Evolutionary conservation across 2,113 vertebrate genomes (phyloP).

Genomic region (Tringa solitaria): DNA sequence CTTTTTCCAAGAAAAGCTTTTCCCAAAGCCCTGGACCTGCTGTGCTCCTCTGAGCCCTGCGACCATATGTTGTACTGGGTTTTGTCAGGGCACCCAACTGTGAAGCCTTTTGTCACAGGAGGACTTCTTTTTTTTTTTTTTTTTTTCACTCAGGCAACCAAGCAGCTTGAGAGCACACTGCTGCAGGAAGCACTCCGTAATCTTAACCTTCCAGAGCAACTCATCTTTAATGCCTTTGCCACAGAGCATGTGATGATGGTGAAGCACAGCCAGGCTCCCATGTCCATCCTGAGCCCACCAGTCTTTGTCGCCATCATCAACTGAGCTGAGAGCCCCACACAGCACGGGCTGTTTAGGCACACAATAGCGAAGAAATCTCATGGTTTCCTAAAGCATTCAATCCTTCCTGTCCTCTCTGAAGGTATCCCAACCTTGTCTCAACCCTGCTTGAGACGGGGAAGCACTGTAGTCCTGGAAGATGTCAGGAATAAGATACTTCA

Average conservation of each 20-base stretch:
- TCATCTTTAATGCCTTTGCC: not conserved
- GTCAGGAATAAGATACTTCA: not conserved
- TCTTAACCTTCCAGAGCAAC: not conserved
- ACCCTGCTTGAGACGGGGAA: not conserved
- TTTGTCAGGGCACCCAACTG: not conserved
- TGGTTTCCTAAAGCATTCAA: not conserved
- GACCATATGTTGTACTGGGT: not conserved
- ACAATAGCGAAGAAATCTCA: not conserved
- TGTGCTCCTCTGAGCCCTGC: not conserved
- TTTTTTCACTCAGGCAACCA: not conserved
- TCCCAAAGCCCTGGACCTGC: not conserved
- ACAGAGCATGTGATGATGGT: not conserved
- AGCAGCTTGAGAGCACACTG: not conserved
- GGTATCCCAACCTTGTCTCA: not conserved
- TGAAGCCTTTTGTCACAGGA: not conserved
- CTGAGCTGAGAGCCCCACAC: fast-evolving
- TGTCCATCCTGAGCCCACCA: not conserved
- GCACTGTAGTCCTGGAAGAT: not conserved
- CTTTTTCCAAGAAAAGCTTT: not conserved
- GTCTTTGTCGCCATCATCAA: not conserved
- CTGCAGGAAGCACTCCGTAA: not conserved
- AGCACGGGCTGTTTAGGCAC: not conserved
- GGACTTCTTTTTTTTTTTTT: not conserved
- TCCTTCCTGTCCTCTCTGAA: not conserved
- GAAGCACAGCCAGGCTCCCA: not conserved